phyloP scores from a whole-genome alignment of 2,888 invertebrate species.

The Caenorhabditis sp. region DNA sequence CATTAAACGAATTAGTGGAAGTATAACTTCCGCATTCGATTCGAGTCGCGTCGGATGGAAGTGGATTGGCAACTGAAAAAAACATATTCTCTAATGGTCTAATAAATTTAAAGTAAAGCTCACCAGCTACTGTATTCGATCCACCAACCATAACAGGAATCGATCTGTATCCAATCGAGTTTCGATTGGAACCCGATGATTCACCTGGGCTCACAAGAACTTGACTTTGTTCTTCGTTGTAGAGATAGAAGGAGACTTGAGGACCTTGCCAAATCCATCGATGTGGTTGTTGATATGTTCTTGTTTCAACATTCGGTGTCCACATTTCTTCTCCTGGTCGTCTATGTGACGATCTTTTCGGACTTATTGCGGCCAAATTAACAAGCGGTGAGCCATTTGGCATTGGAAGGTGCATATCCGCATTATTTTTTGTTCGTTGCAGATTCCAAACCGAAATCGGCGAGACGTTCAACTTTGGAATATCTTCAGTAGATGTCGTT shows the following conservation, averaged over 20 bases:
- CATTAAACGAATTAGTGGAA: constrained; percentile 22
- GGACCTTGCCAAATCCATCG: constrained; percentile 95
- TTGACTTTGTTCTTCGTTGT: constrained; percentile 41
- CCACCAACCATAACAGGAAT: constrained; percentile 47
- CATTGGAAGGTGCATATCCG: constrained; percentile 54
- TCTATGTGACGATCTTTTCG: background rate
- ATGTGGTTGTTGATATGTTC: constrained; percentile 87
- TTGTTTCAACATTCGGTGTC: constrained; percentile 44
- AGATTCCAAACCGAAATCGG: constrained; percentile 22
- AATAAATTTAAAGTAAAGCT: constrained; percentile 6
- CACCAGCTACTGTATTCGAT: constrained; percentile 37
- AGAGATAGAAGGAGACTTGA: constrained; percentile 87
- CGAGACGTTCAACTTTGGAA: constrained; percentile 32
- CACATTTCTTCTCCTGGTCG: constrained; percentile 23
- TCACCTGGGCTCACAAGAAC: constrained; percentile 24
- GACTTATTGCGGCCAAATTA: constrained; percentile 9
- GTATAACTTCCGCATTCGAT: constrained; percentile 48
- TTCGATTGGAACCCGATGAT: background rate
- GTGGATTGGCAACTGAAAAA: background rate
- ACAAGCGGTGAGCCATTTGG: constrained; percentile 43
- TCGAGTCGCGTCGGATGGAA: constrained; percentile 40
- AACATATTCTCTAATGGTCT: background rate
- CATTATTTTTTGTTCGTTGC: constrained; percentile 52
- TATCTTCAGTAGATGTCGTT: constrained; percentile 19
- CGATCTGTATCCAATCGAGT: constrained; percentile 25